Base-by-base conservation (phyloP, 2,113 vertebrate genomes). In the Beaufortia kweichowensis region DNA sequence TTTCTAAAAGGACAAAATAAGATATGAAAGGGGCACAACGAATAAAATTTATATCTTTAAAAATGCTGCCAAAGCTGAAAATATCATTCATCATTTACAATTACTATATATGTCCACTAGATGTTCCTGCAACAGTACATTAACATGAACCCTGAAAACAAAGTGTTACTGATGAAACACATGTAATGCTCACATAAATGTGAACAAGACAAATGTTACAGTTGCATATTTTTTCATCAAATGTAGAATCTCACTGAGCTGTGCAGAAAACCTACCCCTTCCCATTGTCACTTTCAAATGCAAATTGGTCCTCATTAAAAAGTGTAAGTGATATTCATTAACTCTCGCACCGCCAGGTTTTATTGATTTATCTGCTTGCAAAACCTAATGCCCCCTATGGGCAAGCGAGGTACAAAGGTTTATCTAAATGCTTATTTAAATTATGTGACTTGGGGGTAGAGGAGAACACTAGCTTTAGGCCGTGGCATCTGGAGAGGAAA, bases 401-500 rank as follows among this genome's bases (percentile, higher is more conserved):
- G 90, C 89, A 87, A 53, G 83, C 50, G 85, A 86, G 88, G 89
- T 91, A 88, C 91, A 91, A 90, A 91, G 90, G 90, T 91, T 92
- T 92, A 88, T 91, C 89, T 90, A 89, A 89, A 90, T 89, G 88
- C 87, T 89, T 85, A 87, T 89, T 89, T 88, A 78, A 89, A 86
- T 79, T 75, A 80, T 60, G 86, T 87, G 48, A 72, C 81, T 82
- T 12, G 57, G 76, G 81, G 88, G 84, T 81, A 76, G 81, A 85
- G 68, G 70, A 82, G 60, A 81, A 81, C 78, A 82, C 76, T 86
- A 71, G 87, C 85, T 86, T 81, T 79, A 84, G 86, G 88, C 85
- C 81, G 85, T 82, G 87, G 89, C 90, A 90, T 91, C 90, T 91
- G 90, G 89, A 91, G 89, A 90, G 87, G 89, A 89, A 91, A 90